Conservation (phyloP, 2,888 invertebrate species). For the Tiliacea citrago region DNA sequence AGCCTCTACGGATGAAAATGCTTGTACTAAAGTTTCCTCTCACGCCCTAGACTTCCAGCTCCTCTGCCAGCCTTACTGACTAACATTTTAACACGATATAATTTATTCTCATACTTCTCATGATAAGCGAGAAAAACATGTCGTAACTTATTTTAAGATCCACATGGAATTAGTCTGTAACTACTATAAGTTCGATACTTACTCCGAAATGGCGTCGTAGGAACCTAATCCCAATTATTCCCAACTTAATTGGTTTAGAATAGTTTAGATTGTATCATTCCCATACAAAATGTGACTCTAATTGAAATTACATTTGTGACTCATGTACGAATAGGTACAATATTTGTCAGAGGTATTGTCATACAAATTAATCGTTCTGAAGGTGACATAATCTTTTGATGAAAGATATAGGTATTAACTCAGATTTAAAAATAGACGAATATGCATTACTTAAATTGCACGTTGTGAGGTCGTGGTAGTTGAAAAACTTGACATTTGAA, state of each 20-base stretch:
- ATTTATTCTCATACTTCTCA: neutral
- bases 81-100: neutral
- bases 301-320: conserved; percentile 48
- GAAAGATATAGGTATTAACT: conserved; percentile 51
- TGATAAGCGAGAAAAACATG: neutral
- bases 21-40: neutral
- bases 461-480: conserved; percentile 27
- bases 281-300: conserved; percentile 30
- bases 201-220: neutral
- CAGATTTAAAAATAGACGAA: conserved; percentile 56
- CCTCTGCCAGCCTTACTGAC: neutral
- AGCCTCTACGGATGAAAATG: neutral
- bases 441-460: conserved; percentile 37
- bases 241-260: conserved; percentile 21
- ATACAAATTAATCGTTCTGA: conserved; percentile 28
- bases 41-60: neutral
- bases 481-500: conserved; percentile 37
- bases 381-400: conserved; percentile 56
- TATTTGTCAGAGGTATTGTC: conserved; percentile 53
- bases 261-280: conserved; percentile 27
- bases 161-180: neutral
- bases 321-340: conserved; percentile 23
- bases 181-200: neutral
- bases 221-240: conserved; percentile 1
- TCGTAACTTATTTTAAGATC: neutral